Evolutionary conservation across 2,797 vertebrate species (phyloP).

Genomic region (Meda fulgida): DNA sequence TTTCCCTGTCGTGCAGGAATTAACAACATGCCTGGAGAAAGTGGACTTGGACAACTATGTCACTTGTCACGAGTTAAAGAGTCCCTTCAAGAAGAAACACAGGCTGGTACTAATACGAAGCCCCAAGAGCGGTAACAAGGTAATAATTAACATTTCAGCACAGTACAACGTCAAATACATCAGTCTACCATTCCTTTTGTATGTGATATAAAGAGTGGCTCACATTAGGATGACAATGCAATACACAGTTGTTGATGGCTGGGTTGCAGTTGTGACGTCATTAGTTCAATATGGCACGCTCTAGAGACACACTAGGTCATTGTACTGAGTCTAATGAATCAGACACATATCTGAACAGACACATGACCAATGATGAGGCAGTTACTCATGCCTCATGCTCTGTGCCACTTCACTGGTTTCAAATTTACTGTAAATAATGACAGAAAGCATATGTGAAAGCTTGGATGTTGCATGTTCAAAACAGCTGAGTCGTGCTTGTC

Average conservation of each 20-base stretch:
- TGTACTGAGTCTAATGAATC: conserved; percentile 55
- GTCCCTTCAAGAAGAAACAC: conserved; percentile 88
- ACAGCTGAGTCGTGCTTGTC: background rate
- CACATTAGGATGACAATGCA: conserved; percentile 60
- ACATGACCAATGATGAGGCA: conserved; percentile 37
- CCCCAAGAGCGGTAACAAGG: conserved; percentile 85
- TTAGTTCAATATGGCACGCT: conserved; percentile 54
- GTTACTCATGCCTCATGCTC: conserved; percentile 33
- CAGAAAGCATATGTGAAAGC: background rate
- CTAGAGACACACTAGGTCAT: conserved; percentile 55
- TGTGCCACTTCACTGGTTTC: conserved; percentile 35
- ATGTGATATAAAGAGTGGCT: conserved; percentile 58
- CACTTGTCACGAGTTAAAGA: conserved; percentile 88
- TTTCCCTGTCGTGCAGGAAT: conserved; percentile 77
- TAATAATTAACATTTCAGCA: conserved; percentile 68
- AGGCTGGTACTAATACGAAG: conserved; percentile 87
- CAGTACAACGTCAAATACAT: conserved; percentile 26
- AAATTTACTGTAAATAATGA: conserved; percentile 17
- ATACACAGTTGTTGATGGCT: conserved; percentile 49
- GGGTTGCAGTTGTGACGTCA: conserved; percentile 52
- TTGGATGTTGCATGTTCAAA: background rate
- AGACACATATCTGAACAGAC: conserved; percentile 49
- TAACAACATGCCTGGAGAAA: conserved; percentile 88
- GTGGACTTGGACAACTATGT: conserved; percentile 93
- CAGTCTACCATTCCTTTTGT: conserved; percentile 43